phyloP scores from a whole-genome alignment of 2,888 invertebrate genomes.

The Germaria angustata region DNA sequence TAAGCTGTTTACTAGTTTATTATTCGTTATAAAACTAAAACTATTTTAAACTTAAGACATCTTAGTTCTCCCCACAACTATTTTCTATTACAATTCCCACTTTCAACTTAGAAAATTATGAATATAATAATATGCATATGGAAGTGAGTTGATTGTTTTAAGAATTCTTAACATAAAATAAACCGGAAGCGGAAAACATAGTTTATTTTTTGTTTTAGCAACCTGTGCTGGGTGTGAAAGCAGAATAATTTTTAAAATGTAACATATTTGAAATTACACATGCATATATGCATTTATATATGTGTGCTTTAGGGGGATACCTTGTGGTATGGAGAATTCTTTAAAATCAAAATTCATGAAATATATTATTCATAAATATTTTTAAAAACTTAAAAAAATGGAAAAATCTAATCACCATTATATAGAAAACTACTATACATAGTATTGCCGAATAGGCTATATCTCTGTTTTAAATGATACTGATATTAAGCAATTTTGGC shows the following conservation, averaged over 20 bases:
- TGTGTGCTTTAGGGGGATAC: neutral
- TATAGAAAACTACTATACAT: too few species aligned
- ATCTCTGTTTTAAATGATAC: too few species aligned
- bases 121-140: neutral
- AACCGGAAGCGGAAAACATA: constrained; percentile 44
- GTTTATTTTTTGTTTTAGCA: constrained; percentile 8
- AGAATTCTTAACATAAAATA: neutral
- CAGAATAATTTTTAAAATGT: constrained; percentile 5
- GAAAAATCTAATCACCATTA: too few species aligned
- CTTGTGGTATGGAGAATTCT: neutral
- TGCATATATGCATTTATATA: neutral
- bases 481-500: too few species aligned
- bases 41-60: neutral
- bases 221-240: neutral
- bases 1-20: too few species aligned
- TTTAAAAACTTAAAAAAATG: too few species aligned
- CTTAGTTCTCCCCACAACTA: neutral
- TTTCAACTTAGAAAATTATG: neutral
- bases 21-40: too few species aligned
- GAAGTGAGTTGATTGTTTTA: neutral
- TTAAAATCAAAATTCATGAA: too few species aligned
- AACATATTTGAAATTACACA: neutral
- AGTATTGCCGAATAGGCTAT: too few species aligned
- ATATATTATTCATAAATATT: too few species aligned
- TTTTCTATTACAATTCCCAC: neutral